Evolutionary conservation across 2,797 vertebrate genomes (phyloP).

Genomic region (Poeciliopsis paucimaculata): DNA sequence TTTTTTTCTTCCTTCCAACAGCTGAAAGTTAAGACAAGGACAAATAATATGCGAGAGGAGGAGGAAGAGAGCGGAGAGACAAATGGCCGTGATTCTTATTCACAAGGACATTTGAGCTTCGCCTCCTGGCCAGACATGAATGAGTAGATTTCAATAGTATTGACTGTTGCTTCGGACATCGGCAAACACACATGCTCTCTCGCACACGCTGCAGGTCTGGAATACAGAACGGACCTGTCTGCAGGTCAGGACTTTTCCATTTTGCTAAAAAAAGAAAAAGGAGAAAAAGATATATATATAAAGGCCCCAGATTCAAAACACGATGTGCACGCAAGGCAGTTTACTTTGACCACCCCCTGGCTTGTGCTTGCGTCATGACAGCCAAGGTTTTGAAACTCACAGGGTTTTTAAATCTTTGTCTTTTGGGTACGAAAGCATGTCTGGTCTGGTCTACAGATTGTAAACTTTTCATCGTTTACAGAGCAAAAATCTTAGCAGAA

Average conservation of each 20-base stretch:
- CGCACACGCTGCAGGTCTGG: slow-evolving; percentile 51
- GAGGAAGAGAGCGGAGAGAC: slow-evolving; percentile 39
- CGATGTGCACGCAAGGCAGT: slow-evolving; percentile 12
- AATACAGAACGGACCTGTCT: slow-evolving; percentile 69
- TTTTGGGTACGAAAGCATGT: neutral
- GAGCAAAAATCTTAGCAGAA: neutral
- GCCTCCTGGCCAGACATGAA: slow-evolving; percentile 77
- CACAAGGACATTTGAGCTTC: slow-evolving; percentile 80
- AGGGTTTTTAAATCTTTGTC: slow-evolving; percentile 29
- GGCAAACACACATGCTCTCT: slow-evolving; percentile 48
- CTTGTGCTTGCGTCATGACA: neutral
- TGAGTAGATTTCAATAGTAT: slow-evolving; percentile 84
- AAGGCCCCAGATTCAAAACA: neutral
- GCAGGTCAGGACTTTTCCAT: slow-evolving; percentile 36
- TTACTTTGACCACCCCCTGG: slow-evolving; percentile 21
- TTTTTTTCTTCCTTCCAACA: slow-evolving; percentile 6
- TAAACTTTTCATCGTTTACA: neutral
- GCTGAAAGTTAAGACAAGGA: slow-evolving; percentile 55
- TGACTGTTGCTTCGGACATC: slow-evolving; percentile 75
- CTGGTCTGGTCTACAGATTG: slow-evolving; percentile 4
- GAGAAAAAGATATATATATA: neutral
- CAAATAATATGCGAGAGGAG: slow-evolving; percentile 47
- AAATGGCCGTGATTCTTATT: slow-evolving; percentile 77
- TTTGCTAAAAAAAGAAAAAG: slow-evolving; percentile 4
- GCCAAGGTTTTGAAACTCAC: slow-evolving; percentile 50